Base-by-base conservation (phyloP, 2,888 invertebrate genomes). In the Adelognathus sp. region DNA sequence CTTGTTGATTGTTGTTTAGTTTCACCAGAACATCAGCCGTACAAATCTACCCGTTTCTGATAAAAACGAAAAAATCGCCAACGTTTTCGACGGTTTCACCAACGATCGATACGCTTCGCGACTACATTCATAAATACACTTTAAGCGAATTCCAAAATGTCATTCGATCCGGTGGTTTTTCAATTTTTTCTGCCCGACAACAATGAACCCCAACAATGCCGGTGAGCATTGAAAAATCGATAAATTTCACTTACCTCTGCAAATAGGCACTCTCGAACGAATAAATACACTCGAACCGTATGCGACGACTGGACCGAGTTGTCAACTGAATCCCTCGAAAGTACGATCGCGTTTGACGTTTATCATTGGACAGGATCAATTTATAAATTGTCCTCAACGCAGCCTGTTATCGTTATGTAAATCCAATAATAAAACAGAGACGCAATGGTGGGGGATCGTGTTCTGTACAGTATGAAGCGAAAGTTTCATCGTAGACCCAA, bases 351-450 rank as follows among this genome's bases (percentile, higher is more conserved):
- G 58, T 58, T 33, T 70, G 58, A 58, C 58, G 46, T 58, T 36
- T 29, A 70, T 33, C 46, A 46, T 14, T 50, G 21, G 21, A 11
- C 33, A 14, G 46, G 31, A 31, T 31, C 58, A 70, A 46, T 33
- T 70, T 31, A 58, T 69, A 31, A 60, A 24, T 33, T 9, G 29
- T 29, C 36, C 46, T 64, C 29, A 56, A 50, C 39, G 16, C 33
- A 21, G 46, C 39, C 70, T 56, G 39, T 56, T 76, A 70, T 70
- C 76, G 67, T 44, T 27, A 52, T 61, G 44, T 66, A 66, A 66
- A 54, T 39, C 36, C 16, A 39, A 14, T 24, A 54, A 14, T 21
- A n/a, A 24, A 33, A 27, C 3, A n/a, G 9, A 16, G 36, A 36
- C 44, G 14, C 18, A 14, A 24, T 16, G 63, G 56, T 54, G 14